Base-by-base conservation (phyloP, 2,797 vertebrate genomes). In the Macropus fuliginosus region DNA sequence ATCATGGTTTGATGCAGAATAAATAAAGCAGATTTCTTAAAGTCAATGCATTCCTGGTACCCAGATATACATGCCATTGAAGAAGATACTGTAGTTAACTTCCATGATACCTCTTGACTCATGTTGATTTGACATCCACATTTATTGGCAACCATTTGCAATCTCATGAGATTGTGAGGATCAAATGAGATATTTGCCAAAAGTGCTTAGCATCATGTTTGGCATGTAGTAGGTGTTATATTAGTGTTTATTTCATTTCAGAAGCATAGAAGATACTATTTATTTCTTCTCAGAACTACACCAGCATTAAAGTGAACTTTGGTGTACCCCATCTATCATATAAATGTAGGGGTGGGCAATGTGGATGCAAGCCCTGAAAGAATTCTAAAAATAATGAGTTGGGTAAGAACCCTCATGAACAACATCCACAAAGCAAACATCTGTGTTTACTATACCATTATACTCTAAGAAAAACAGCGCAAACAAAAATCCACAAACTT, bases 351-450 rank as follows among this genome's bases (percentile, higher is more conserved):
- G 40, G 0, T 74, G 34, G 40, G 74, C 40, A 87, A 40, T 50
- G 21, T 46, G 40, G 9, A 28, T 46, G 21, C 40, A 87, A 87
- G 3, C 21, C n/a, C 24, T 87, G 21, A 96, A 93, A 28, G 0
- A 27, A 11, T 91, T 94, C 6, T 91, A 55, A 56, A 52, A 95
- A 87, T 94, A 46, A 91, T 54, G 52, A 91, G 4, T 57, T 96
- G n/a, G 92, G 54, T 13, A 94, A 55, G 81, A 52, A 50, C 3
- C 3, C 55, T 92, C 93, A 81, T 90, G 90, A 95, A 24, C 74
- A 87, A 50, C 24, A 87, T 50, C 40, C 40, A 46, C 21, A 87
- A 87, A 87, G 3, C 74, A 87, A 87, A 87, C 74, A 87, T 87
- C 40, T 87, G 55, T 1, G 21, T 66, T 21, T 34, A 66, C 96